Evolutionary conservation across 2,888 invertebrate genomes (phyloP), one percentile per base, ranked within the genome.

Genomic region (Epinotia nisella): DNA sequence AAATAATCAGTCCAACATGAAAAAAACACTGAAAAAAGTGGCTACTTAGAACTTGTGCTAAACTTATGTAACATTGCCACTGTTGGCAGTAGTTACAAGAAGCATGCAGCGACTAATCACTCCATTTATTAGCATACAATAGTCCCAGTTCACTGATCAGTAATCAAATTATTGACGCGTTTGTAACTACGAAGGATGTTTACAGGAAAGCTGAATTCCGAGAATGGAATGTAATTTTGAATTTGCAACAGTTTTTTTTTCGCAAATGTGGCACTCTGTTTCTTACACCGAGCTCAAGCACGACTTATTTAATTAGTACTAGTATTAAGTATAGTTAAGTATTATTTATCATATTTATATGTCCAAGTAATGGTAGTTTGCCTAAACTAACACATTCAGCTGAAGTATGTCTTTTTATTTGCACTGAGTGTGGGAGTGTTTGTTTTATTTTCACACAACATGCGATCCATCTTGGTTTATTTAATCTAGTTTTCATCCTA

Each of bases 281-380:
- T 68, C 62, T 73, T 73, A 73, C 62, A 73, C 73, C 68, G 62
- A 51, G 68, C 73, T 73, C 68, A 64, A 29, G 73, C 73, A 69
- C 72, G 17, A 70, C 60, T 74, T 74, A 64, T 69, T 67, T 49
- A 58, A 62, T 73, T 69, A 69, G 73, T 21, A 29, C 15, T 70
- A 64, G 4, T 11, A 59, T 62, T 53, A 72, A 65, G 51, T 71
- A 29, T 71, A 69, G 62, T 67, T 70, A 72, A 62, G 61, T 29
- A 17, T 45, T 53, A 41, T 39, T 53, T 24, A 39, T 51, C 4
- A n/a, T n/a, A 29, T 62, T 62, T 62, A 62, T 62, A 51, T 62
- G 49, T 62, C 7, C 10, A 21, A 29, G 60, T 49, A n/a, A 49
- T 7, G n/a, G 45, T 45, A 45, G 45, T 45, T 45, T n/a, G 45